Base-by-base conservation (phyloP, 92 coral and sea anemone species). In the Zoanthus sansibaricus region DNA sequence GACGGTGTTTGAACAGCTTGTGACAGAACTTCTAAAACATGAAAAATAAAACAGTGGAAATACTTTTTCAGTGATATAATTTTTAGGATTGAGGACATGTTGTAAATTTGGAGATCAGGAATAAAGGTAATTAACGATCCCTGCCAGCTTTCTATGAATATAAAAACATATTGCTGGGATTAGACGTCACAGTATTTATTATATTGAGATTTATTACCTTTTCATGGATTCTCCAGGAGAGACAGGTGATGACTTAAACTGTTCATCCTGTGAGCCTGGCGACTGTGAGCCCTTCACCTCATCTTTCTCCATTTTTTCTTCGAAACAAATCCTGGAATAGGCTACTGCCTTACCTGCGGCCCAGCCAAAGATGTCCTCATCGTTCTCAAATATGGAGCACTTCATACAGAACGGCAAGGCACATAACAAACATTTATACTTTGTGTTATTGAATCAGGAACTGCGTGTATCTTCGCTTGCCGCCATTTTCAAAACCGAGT, bases 261-360 rank as follows among this genome's bases (percentile, higher is more conserved):
- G 76, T 72, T 37, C 77, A 15, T 72, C 44, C 77, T 16, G 55
- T 72, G 77, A 72, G 6, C 77, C 55, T 72, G 56, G 21, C 55
- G 77, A 72, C 54, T 37, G 77, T 55, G 77, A 72, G 77, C 14
- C 77, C 77, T 59, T 31, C 59, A 32, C 74, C 66, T 51, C 47
- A 74, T 52, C 89, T 33, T 46, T 74, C 37, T 74, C 59, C 78
- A 74, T 74, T 74, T 74, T 74, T 74, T 74, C 78, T 74, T 74
- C 59, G 59, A 74, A 74, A 6, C 78, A 74, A 61, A 74, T 61
- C 59, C 18, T 61, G 37, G 62, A 74, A 48, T 74, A 74, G 78
- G 61, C 78, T 18, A 74, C 78, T 74, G 78, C 78, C 78, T 74
- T 74, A 74, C 78, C 78, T 15, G 59, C 61, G 59, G 78, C 78